phyloP scores from a whole-genome alignment of 2,113 vertebrate species.

The Pimephales promelas region DNA sequence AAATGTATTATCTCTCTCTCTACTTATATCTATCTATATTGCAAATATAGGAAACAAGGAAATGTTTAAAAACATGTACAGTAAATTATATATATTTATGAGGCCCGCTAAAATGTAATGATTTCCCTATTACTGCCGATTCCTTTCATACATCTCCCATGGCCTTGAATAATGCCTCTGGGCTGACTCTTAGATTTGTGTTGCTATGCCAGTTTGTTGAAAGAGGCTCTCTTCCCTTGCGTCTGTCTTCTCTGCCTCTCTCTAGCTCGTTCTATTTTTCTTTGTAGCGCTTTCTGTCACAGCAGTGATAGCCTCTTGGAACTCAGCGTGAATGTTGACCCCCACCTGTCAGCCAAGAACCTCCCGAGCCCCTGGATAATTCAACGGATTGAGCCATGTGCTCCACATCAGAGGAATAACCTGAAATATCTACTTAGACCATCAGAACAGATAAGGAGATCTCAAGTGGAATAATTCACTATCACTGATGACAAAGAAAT shows the following conservation, averaged over 20 bases:
- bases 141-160: neutral
- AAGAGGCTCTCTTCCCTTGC: neutral
- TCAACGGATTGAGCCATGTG: conserved; percentile 31
- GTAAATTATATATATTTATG: neutral
- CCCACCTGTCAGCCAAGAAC: conserved; percentile 41
- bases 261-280: neutral
- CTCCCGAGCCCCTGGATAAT: conserved; percentile 37
- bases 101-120: neutral
- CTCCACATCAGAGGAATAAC: conserved; percentile 56
- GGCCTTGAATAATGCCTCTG: conserved; percentile 13
- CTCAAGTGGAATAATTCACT: neutral
- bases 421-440: conserved; percentile 5
- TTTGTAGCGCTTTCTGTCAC: conserved; percentile 35
- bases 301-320: conserved; percentile 45
- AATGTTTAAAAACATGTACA: no score
- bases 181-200: conserved; percentile 11
- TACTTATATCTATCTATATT: no score
- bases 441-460: neutral
- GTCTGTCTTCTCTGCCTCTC: neutral
- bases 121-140: neutral
- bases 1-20: no score
- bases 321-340: conserved; percentile 37
- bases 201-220: conserved; percentile 21
- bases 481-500: neutral
- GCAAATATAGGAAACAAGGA: no score